Conservation (phyloP, 2,113 vertebrate genomes). For the Otocyon megalotis region DNA sequence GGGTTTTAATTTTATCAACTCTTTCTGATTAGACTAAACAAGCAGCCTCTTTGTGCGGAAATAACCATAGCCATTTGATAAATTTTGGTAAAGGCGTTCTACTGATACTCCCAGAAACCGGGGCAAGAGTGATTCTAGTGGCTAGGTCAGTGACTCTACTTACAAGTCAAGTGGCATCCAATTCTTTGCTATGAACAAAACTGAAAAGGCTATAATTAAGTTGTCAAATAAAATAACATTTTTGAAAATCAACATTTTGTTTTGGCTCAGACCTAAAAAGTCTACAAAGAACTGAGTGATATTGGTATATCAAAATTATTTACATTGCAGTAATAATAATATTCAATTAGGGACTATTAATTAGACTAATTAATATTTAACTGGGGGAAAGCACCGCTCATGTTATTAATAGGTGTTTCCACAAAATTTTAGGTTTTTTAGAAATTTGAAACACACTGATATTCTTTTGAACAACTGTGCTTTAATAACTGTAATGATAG, state of each 20-base stretch:
- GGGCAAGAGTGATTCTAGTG: background rate
- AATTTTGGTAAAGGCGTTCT: background rate
- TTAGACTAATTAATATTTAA: slow-evolving; percentile 18
- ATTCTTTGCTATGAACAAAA: background rate
- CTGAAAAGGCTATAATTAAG: background rate
- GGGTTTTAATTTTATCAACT: background rate
- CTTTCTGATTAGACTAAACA: background rate
- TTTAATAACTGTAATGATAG: slow-evolving; percentile 18
- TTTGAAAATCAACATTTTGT: slow-evolving; percentile 6
- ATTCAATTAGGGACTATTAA: background rate
- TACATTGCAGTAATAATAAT: background rate
- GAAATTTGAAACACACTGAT: background rate
- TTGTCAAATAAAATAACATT: background rate
- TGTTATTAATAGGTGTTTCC: background rate
- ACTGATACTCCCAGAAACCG: background rate
- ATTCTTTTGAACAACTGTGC: background rate
- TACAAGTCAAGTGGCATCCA: background rate
- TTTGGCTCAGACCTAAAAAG: background rate
- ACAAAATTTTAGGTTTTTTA: background rate
- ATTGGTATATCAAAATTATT: background rate
- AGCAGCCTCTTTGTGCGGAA: background rate
- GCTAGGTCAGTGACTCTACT: background rate
- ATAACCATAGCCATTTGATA: background rate
- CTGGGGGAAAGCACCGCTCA: background rate
- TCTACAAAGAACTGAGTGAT: background rate